Evolutionary conservation across 1,140 invertebrate genomes (phyloP), one percentile per base, ranked within the genome.

Genomic region (Scaptomyza montana): DNA sequence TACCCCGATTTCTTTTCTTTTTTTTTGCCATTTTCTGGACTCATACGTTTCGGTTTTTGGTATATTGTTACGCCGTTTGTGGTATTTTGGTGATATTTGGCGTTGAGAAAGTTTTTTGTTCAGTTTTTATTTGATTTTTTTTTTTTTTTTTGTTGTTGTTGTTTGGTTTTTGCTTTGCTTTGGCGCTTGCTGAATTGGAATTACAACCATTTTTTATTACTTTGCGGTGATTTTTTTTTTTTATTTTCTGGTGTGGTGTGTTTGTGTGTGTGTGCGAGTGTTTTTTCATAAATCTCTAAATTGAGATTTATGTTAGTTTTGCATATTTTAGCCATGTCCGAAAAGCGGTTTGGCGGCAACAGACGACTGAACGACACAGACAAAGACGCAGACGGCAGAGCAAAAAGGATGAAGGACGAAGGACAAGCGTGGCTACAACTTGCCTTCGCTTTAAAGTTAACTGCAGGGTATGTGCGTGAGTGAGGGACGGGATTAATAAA

Each of bases 281-380:
- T 65, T 72, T 84, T 87, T 89, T 89, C 85, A 89, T 89, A 89
- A 89, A 89, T 89, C 84, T 89, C 80, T 78, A 89, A 89, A 89
- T 89, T 89, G 84, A 89, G 84, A 89, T 89, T 89, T 89, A 89
- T 89, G 85, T 74, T 89, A 87, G 84, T 87, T 89, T 89, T 89
- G 84, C 85, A 89, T 89, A 89, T 89, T 89, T 89, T 84, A 89
- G 80, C 85, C 85, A 89, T 84, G 85, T 74, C 84, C 79, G 78
- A 89, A 63, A 65, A 77, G 84, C 84, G 76, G 79, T 78, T 84
- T 76, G 63, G 69, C 82, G 51, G 55, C 65, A 80, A 67, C 78
- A 74, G 43, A 16, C 56, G 59, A 47, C 7, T 39, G 36, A 25
- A 43, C 39, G 36, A 8, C 50, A 39, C 6, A 33, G 7, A 39